A percentile compares a stretch with the other conserved stretches of the same genome.
Conservation (phyloP, 2,113 vertebrate genomes). For the Recurvirostra avosetta region DNA sequence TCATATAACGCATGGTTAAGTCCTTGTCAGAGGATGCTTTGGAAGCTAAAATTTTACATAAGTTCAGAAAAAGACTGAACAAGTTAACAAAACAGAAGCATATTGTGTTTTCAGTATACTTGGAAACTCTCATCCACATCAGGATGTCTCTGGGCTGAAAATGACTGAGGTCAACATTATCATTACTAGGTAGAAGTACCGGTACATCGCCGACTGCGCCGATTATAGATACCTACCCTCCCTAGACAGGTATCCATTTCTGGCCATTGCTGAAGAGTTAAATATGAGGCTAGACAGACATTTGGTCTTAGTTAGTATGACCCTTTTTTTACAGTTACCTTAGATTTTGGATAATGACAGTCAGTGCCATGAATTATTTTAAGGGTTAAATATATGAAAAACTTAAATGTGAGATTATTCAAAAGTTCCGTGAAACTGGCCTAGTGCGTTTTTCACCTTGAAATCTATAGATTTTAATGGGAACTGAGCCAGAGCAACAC, state of each 20-base stretch:
- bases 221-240: not conserved
- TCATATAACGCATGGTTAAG: accelerated
- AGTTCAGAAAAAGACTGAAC: not conserved
- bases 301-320: not conserved
- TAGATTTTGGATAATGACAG: not conserved
- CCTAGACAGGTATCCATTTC: not conserved
- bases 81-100: not conserved
- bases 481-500: not conserved
- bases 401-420: not conserved
- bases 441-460: not conserved
- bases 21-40: not conserved
- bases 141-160: not conserved
- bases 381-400: not conserved
- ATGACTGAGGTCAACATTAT: not conserved
- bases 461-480: not conserved
- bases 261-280: not conserved
- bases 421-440: not conserved
- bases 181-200: not conserved
- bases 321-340: not conserved
- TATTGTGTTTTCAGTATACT: not conserved
- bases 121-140: not conserved
- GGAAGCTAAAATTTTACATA: not conserved
- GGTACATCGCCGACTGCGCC: not conserved
- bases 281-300: not conserved
- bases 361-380: not conserved